Evolutionary conservation across 1,140 invertebrate species (phyloP).

Genomic region (Diorhabda elongata): DNA sequence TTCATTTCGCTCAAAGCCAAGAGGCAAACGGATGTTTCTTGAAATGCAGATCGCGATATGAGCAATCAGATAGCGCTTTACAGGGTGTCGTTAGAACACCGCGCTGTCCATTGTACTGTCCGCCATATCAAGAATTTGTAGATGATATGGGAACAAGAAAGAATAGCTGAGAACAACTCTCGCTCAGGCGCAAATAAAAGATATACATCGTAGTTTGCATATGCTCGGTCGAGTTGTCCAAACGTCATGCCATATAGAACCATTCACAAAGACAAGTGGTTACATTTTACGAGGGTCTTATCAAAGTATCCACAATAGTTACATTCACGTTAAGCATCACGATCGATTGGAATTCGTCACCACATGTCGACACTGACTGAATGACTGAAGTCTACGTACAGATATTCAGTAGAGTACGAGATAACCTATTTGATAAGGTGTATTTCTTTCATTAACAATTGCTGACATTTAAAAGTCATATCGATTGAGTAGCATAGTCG

Average conservation of each 20-base stretch:
- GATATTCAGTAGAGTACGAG: too few species aligned
- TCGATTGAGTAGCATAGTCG: too few species aligned
- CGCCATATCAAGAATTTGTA: slow-evolving; percentile 36
- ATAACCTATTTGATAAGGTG: too few species aligned
- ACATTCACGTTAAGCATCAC: too few species aligned
- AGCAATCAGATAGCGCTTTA: slow-evolving; percentile 35
- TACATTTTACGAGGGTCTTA: too few species aligned
- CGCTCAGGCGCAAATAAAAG: slow-evolving; percentile 34
- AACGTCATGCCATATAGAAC: slow-evolving; percentile 17
- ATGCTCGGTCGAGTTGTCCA: slow-evolving; percentile 27
- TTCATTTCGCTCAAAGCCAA: neutral
- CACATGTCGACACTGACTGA: too few species aligned
- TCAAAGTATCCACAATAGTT: too few species aligned
- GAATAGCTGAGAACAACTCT: slow-evolving; percentile 35
- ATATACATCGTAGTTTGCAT: slow-evolving; percentile 34
- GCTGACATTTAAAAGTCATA: too few species aligned
- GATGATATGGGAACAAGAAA: slow-evolving; percentile 38
- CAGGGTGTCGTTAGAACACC: slow-evolving; percentile 38
- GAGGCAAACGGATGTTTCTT: slow-evolving; percentile 26
- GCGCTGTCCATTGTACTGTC: slow-evolving; percentile 38
- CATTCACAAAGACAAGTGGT: slow-evolving; percentile 11
- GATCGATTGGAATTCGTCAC: too few species aligned
- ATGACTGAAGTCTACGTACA: too few species aligned
- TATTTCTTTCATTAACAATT: too few species aligned
- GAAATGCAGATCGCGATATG: slow-evolving; percentile 37